Base-by-base conservation (phyloP, 1,140 invertebrate genomes). In the Scaptomyza montana region DNA sequence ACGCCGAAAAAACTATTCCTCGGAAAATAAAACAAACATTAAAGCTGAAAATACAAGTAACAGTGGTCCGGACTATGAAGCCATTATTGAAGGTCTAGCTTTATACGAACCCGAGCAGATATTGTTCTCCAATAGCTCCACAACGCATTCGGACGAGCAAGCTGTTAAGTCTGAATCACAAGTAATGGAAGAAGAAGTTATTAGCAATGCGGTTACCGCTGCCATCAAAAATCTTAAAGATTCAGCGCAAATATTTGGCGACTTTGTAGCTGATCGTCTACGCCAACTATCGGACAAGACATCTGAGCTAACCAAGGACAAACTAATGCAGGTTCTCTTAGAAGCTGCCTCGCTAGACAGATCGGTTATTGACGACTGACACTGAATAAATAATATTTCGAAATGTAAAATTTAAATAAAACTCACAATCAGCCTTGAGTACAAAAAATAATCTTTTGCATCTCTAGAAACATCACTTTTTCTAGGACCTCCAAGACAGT, bases 201-300 rank as follows among this genome's bases (percentile, higher is more conserved):
- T 86, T 1, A 78, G 77, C 46, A 87, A 87, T 54, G 81, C 81
- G 8, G 78, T 86, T 9, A 61, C 82, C 9, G 51, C 9, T 33
- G 82, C 82, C 2, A 28, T 87, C 0, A 66, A 65, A 1, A 67
- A 57, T 16, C 57, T 82, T 0, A 81, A 63, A 43, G 81, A 86
- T 21, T 57, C 82, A 3, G 16, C 82, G 3, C 82, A 87, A 71
- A 67, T 87, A 16, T 87, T 87, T 33, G 82, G 82, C 0, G 82
- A 87, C 41, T 87, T 87, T 79, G 84, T 87, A 13, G 82, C 82
- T 33, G 82, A 87, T 75, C 79, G 82, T 28, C 50, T 87, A 9
- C 79, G 82, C 0, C 57, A 70, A 16, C 28, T 87, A 39, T 73
- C 69, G 6, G 21, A 12, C 3, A 66, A 68, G 12, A 81, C 84